Conservation (phyloP, 1,140 invertebrate genomes). For the Streblospio benedicti region DNA sequence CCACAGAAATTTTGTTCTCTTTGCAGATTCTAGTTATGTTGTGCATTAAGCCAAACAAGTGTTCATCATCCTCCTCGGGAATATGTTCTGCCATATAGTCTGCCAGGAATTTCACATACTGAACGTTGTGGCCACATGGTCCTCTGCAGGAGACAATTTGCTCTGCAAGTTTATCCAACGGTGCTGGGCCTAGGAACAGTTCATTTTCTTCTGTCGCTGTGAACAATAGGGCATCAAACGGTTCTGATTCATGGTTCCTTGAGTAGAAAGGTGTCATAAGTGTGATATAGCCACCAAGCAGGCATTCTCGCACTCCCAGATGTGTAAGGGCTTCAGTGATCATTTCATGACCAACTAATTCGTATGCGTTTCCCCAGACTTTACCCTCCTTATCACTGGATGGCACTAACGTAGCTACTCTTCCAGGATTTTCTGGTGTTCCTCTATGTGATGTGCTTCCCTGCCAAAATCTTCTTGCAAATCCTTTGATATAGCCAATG, state of each 20-base stretch:
- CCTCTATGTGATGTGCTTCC: constrained; percentile 83
- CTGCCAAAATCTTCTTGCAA: constrained; percentile 79
- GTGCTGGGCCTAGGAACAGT: constrained; percentile 60
- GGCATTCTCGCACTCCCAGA: constrained; percentile 77
- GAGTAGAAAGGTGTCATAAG: constrained; percentile 15
- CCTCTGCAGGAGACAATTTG: constrained; percentile 67
- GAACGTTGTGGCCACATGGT: constrained; percentile 74
- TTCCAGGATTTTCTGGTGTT: constrained; percentile 66
- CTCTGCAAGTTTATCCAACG: constrained; percentile 64
- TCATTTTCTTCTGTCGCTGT: constrained; percentile 67
- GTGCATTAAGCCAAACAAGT: constrained; percentile 62
- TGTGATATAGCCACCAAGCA: constrained; percentile 41
- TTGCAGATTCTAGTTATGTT: too few species aligned
- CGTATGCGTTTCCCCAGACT: constrained; percentile 86
- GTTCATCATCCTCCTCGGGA: constrained; percentile 53
- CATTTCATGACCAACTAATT: constrained; percentile 60
- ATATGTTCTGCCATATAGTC: constrained; percentile 13
- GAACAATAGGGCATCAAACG: constrained; percentile 52
- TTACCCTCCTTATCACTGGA: too few species aligned
- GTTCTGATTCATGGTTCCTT: too few species aligned
- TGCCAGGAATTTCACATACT: constrained; percentile 57
- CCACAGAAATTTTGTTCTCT: too few species aligned
- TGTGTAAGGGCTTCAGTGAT: constrained; percentile 64
- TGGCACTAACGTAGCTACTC: constrained; percentile 74
- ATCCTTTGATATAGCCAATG: constrained; percentile 75